Conservation (phyloP, 2,797 vertebrate genomes). For the Enteromius argenteus region DNA sequence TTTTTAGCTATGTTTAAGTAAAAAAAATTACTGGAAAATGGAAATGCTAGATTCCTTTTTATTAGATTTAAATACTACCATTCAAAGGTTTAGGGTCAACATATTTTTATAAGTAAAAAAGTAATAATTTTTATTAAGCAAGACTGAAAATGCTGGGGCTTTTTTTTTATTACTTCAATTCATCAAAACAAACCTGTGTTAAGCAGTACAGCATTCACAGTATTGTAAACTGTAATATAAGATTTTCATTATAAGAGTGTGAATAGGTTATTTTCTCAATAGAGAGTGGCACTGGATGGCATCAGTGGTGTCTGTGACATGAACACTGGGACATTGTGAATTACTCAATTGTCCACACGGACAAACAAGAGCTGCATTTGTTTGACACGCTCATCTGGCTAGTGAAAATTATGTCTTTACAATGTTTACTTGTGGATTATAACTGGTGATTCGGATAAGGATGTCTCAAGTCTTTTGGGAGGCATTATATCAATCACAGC, state of each 20-base stretch:
- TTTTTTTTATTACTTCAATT: neutral
- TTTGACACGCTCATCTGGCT: conserved; percentile 53
- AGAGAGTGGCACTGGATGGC: conserved; percentile 66
- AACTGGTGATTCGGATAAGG: conserved; percentile 64
- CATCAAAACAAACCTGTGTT: neutral
- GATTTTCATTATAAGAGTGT: neutral
- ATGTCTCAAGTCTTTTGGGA: conserved; percentile 63
- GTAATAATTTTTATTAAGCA: neutral
- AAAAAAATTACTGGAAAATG: neutral
- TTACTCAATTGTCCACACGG: conserved; percentile 66
- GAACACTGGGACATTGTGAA: conserved; percentile 55
- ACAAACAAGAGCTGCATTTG: conserved; percentile 69
- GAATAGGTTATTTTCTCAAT: conserved; percentile 53
- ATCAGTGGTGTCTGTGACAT: conserved; percentile 48
- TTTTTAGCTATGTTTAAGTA: neutral
- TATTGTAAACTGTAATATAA: conserved; percentile 8
- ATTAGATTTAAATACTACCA: neutral
- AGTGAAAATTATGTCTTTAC: conserved; percentile 69
- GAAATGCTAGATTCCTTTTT: neutral
- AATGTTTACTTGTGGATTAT: conserved; percentile 68
- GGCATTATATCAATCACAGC: conserved; percentile 58
- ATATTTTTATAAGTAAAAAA: neutral
- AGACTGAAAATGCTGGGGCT: neutral
- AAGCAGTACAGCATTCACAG: neutral
- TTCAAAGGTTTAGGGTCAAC: neutral